Evolutionary conservation across 23 tunicate genomes (phyloP), one percentile per base, ranked within the genome.

Genomic region (Clavelina lepadiformis): DNA sequence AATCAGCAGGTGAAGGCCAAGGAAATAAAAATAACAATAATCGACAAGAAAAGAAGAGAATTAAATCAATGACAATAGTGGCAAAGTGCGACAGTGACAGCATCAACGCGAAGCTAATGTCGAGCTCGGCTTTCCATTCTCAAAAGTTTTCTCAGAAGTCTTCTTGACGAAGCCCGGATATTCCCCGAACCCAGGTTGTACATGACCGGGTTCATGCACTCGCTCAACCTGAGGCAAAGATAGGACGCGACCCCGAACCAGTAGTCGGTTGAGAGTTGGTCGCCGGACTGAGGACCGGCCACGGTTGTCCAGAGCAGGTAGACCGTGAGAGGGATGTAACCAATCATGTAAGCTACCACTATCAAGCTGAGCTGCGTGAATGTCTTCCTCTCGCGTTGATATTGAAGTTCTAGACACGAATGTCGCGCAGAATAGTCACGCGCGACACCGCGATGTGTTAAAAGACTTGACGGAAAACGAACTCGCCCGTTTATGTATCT

Each of bases 181-280:
- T 87, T 81, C 37, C 61, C 53, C 3, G 86, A 87, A 8, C 87
- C 83, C 29, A 79, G 35, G 51, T 87, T 87, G 67, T 87, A 87
- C 69, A 87, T 79, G 11, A 87, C 67, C 1, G 96, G 96, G 46
- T 87, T 87, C 80, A 87, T 65, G 67, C 96, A 87, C 61, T 87
- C 96, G 51, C 86, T 78, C 1, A 87, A n/a, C n/a, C 96, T 58
- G 29, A 87, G 68, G 31, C 84, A 61, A 7, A 87, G 38, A 50
- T 87, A 87, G 2, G 96, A 74, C 28, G 73, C 73, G 11, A 87
- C 96, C 4, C 96, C 96, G 60, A 87, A 87, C 96, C 96, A 87
- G 58, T 87, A 87, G 51, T 87, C 96, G 15, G 52, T 67, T 33
- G 56, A 28, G 28, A n/a, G 18, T 24, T 26, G 32, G 34, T 45